Percentiles rank a stretch among this genome's conserved stretches.
phyloP scores from a whole-genome alignment of 1,140 invertebrate species.

The Centruroides vittatus region DNA sequence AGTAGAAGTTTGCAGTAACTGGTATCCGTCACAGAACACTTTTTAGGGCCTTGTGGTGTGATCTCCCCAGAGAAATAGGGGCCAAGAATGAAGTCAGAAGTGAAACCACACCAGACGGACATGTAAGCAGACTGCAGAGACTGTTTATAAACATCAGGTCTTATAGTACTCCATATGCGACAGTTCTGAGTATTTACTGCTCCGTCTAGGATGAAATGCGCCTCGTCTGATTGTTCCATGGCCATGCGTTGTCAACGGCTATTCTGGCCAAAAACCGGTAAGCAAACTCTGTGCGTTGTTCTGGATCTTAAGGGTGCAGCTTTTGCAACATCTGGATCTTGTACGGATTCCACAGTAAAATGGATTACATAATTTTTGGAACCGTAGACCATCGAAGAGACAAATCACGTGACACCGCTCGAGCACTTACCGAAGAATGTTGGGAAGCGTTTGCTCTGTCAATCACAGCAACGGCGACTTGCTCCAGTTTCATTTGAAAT shows the following conservation, averaged over 20 bases:
- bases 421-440: neutral
- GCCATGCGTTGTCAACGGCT: neutral
- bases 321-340: neutral
- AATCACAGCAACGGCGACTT: neutral
- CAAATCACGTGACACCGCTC: constrained; percentile 1
- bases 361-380: neutral
- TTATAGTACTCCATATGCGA: neutral
- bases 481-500: neutral
- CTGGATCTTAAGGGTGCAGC: neutral
- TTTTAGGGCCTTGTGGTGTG: neutral
- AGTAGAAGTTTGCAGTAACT: neutral
- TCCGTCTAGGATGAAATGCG: neutral
- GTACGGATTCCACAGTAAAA: neutral
- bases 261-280: neutral
- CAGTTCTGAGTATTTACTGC: neutral
- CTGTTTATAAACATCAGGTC: neutral
- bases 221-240: neutral
- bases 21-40: neutral
- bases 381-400: neutral
- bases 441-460: neutral
- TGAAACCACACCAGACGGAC: constrained; percentile 1
- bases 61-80: neutral
- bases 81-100: constrained; percentile 1
- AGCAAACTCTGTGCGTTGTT: neutral
- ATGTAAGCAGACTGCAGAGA: constrained; percentile 1